Evolutionary conservation across 2,113 vertebrate species (phyloP).

Genomic region (Solenodon paradoxus): DNA sequence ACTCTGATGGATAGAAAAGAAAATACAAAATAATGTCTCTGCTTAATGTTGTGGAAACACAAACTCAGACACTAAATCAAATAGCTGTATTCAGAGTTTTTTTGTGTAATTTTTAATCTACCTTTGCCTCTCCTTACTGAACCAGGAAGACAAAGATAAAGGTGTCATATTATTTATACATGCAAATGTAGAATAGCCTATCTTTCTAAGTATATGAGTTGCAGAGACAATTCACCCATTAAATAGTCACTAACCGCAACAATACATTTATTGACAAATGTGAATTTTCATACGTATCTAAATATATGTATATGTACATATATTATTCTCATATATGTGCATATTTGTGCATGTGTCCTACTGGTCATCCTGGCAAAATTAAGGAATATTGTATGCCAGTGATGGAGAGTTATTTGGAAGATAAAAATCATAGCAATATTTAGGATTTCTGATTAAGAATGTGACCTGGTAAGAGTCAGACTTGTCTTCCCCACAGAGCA

Average conservation of each 20-base stretch:
- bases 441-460: too few species aligned
- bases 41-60: neutral
- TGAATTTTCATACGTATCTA: neutral
- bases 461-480: too few species aligned
- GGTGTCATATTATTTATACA: neutral
- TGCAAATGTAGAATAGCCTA: neutral
- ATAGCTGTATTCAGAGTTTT: neutral
- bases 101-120: neutral
- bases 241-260: neutral
- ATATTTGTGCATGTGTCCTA: neutral
- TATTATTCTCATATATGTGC: neutral
- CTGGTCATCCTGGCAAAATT: neutral
- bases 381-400: neutral
- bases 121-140: neutral
- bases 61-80: neutral
- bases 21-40: neutral
- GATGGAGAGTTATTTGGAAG: neutral
- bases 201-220: neutral
- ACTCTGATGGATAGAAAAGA: neutral
- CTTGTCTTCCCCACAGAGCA: too few species aligned
- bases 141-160: neutral
- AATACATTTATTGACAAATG: neutral
- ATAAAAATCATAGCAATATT: too few species aligned
- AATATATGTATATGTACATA: neutral
- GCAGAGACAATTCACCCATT: neutral